Percentiles rank a stretch among this genome's conserved stretches.
Conservation (phyloP, 2,797 vertebrate species). For the Premnoplex brunnescens region DNA sequence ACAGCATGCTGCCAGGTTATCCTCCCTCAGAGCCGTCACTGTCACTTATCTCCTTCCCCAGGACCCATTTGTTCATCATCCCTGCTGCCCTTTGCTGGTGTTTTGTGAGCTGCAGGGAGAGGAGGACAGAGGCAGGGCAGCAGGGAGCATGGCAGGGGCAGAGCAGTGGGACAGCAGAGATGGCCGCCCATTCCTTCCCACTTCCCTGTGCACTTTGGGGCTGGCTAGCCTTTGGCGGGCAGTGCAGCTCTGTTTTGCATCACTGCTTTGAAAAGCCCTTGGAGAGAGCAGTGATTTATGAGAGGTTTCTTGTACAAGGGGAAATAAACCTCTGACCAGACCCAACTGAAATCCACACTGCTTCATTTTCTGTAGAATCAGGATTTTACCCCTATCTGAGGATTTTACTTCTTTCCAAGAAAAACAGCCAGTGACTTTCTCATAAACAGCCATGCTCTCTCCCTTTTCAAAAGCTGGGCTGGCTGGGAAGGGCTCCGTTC, state of each 20-base stretch:
- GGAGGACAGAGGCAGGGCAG: neutral
- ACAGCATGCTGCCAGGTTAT: neutral
- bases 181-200: neutral
- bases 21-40: neutral
- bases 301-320: conserved; percentile 65
- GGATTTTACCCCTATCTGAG: conserved; percentile 74
- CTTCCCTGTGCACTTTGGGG: neutral
- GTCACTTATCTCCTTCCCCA: neutral
- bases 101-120: neutral
- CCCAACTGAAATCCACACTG: conserved; percentile 70
- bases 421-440: conserved; percentile 65
- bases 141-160: neutral
- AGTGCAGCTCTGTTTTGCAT: conserved; percentile 71
- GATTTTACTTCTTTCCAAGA: conserved; percentile 68
- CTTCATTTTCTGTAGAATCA: conserved; percentile 72
- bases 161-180: neutral
- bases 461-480: neutral
- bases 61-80: neutral
- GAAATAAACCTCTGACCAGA: conserved; percentile 75
- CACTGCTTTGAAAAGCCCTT: conserved; percentile 65
- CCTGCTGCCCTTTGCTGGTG: neutral
- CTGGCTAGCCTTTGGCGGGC: neutral
- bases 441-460: conserved; percentile 59
- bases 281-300: conserved; percentile 72
- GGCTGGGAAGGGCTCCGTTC: conserved; percentile 19